phyloP scores from a whole-genome alignment of 2,888 invertebrate genomes.

The Hybos culiciformis region DNA sequence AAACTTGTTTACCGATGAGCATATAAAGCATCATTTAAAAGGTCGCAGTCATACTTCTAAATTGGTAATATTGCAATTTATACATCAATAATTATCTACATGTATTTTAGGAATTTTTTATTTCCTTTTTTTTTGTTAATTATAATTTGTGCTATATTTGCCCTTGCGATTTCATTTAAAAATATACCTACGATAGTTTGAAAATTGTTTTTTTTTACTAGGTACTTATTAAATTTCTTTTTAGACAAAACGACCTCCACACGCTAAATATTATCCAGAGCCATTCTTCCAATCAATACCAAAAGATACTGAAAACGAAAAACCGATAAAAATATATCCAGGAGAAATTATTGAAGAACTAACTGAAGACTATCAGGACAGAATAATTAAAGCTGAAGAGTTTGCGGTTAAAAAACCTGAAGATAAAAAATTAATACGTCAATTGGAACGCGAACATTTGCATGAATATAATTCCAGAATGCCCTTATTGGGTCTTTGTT shows the following conservation, averaged over 20 bases:
- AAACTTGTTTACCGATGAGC: conserved; percentile 6
- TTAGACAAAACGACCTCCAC: conserved; percentile 1
- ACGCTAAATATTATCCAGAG: conserved; percentile 6
- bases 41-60: conserved; percentile 6
- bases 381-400: conserved; percentile 5
- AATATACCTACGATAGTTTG: no score
- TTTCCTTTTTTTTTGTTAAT: no score
- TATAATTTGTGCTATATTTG: no score
- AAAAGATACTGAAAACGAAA: conserved; percentile 1
- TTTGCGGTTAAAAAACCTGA: conserved; percentile 1
- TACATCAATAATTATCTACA: no score
- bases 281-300: conserved; percentile 7
- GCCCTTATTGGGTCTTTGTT: conserved; percentile 7
- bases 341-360: conserved; percentile 12
- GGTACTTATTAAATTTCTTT: no score
- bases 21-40: conserved; percentile 8
- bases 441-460: conserved; percentile 3
- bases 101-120: no score
- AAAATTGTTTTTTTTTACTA: no score
- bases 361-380: conserved; percentile 7
- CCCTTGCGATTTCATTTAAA: no score
- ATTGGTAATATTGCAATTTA: no score
- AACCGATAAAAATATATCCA: conserved; percentile 11
- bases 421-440: conserved; percentile 1
- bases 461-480: conserved; percentile 8